phyloP scores from a whole-genome alignment of 2,888 invertebrate genomes.

The Aquatica leii region DNA sequence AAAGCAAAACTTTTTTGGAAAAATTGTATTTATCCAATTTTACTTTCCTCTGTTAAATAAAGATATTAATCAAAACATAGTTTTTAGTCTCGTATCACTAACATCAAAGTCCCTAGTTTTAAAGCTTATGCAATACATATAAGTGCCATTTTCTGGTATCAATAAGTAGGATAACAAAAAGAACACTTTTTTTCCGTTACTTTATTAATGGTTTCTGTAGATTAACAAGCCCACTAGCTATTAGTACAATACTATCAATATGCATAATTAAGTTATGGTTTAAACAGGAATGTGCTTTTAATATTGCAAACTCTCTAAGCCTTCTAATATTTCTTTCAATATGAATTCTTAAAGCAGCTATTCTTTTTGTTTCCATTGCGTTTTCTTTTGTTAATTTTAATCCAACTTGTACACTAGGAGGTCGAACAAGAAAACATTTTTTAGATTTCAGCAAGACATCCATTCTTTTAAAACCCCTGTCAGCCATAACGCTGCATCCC shows the following conservation, averaged over 20 bases:
- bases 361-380: constrained; percentile 29
- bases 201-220: too few relatives aligned
- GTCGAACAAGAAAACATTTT: constrained; percentile 38
- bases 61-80: too few relatives aligned
- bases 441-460: constrained; percentile 23
- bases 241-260: constrained; percentile 10
- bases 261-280: constrained; percentile 5
- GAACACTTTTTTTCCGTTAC: too few relatives aligned
- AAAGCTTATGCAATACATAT: too few relatives aligned
- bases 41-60: too few relatives aligned
- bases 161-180: too few relatives aligned
- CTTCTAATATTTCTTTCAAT: constrained; percentile 30
- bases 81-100: too few relatives aligned
- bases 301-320: constrained; percentile 29
- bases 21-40: too few relatives aligned
- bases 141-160: too few relatives aligned
- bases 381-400: constrained; percentile 30
- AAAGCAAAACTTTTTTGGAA: too few relatives aligned
- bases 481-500: constrained; percentile 19
- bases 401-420: constrained; percentile 36
- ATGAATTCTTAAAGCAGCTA: constrained; percentile 17
- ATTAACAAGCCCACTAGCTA: constrained; percentile 13
- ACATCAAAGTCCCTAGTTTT: too few relatives aligned
- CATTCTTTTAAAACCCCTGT: constrained; percentile 42
- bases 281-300: constrained; percentile 28